Conservation (phyloP, 2,113 vertebrate species). For the Psilopogon haemacephalus region DNA sequence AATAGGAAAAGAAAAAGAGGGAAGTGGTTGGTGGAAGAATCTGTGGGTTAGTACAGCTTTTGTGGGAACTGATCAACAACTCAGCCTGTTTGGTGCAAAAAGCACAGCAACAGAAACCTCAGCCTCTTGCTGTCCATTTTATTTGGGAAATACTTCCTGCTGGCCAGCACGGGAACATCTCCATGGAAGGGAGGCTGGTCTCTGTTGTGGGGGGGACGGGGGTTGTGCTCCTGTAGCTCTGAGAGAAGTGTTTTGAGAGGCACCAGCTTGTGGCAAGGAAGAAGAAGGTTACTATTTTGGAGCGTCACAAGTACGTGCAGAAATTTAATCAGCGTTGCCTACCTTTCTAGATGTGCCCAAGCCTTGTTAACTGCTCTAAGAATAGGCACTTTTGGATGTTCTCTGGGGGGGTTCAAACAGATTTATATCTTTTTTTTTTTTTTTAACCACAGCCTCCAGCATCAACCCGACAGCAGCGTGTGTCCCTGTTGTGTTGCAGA, state of each 20-base stretch:
- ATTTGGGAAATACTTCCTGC: not conserved
- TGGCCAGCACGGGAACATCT: not conserved
- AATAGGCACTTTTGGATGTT: not conserved
- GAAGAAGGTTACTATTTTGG: not conserved
- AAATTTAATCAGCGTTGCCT: not conserved
- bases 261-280: not conserved
- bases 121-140: rapidly evolving
- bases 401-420: not conserved
- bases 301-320: not conserved
- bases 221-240: rapidly evolving
- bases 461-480: not conserved
- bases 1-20: not conserved
- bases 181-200: not conserved
- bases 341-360: not conserved
- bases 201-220: not conserved
- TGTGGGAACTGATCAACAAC: not conserved
- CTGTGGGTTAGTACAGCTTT: not conserved
- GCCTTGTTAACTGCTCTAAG: not conserved
- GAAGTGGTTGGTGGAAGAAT: not conserved
- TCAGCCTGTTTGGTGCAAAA: not conserved
- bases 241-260: not conserved
- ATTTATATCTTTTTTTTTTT: too few species aligned
- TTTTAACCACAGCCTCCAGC: rapidly evolving
- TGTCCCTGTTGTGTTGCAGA: rapidly evolving
- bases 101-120: rapidly evolving